A percentile compares a stretch with the other conserved stretches of the same genome.
These are phyloP conservation scores for Jacana jacana DNA, from an alignment of 2,113 vertebrate species.

Conservation along the genomic window DNA sequence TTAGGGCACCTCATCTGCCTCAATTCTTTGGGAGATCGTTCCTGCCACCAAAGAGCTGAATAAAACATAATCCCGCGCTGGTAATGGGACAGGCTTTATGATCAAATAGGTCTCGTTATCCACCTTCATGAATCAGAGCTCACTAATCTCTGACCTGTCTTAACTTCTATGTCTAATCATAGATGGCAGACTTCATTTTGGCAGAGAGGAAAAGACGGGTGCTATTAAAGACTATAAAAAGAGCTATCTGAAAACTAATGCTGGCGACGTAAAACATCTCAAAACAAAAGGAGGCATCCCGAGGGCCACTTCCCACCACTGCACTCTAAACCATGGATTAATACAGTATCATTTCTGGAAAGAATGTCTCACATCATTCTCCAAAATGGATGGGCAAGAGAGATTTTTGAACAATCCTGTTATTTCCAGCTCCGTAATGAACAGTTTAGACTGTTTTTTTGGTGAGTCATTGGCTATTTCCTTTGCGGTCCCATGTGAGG, in stretches of 20 bases:
- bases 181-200: neutral
- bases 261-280: neutral
- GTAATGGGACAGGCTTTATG: neutral
- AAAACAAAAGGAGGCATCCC: neutral
- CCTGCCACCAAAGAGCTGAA: neutral
- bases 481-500: neutral
- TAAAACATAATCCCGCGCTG: neutral
- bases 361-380: neutral
- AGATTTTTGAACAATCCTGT: neutral
- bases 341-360: neutral
- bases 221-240: neutral
- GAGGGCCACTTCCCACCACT: neutral
- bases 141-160: neutral
- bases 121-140: neutral
- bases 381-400: neutral
- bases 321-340: neutral
- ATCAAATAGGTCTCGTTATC: neutral
- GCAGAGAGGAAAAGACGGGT: neutral
- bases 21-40: neutral
- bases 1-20: neutral
- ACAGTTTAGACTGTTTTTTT: neutral
- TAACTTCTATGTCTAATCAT: neutral
- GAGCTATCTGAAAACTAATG: neutral
- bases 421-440: neutral
- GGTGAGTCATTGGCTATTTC: neutral